Base-by-base conservation (phyloP, 2,113 vertebrate genomes). In the Gambusia affinis region DNA sequence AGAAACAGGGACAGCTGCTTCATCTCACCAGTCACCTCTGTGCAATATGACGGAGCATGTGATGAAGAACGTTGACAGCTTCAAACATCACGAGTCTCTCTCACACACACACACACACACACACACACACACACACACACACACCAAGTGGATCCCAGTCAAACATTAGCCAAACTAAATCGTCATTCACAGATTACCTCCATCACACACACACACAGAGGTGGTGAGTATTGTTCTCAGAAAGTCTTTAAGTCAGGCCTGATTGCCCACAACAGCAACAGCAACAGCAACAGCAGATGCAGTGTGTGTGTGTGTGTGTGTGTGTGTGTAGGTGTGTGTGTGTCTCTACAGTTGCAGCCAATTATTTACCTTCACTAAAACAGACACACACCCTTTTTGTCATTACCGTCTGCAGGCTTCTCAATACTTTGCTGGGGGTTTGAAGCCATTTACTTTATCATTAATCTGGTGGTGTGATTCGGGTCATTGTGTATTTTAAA, bases 21-120 rank as follows among this genome's bases (percentile, higher is more conserved):
- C 79, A 63, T 86, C 84, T 92, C 86, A 85, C 73, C 75, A 88
- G 74, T 87, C 77, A 66, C 91, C 83, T 90, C 85, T 29, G 63
- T 74, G 81, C 79, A 82, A 79, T 75, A 76, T 79, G 83, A 86
- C 85, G 73, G 76, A 74, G 74, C 71, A 81, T 85, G 90, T 66
- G 75, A 73, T 72, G 76, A 86, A 66, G 79, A 85, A 88, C 82
- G 81, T 73, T 76, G 82, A 85, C 79, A 79, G 80, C 81, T 76
- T 76, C 71, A 84, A 73, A 87, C 79, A 82, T 82, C 70, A 79
- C 0, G 62, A 29, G 60, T n/a, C 35, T 70, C 15, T 57, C 80
- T 83, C 73, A 29, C 63, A 33, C 42, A 37, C 60, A 65, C 65
- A 66, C 65, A 33, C 42, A 37, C 60, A 65, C 65, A 66, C 65